phyloP scores from a whole-genome alignment of 2,113 vertebrate species.

The Malurus elegans region DNA sequence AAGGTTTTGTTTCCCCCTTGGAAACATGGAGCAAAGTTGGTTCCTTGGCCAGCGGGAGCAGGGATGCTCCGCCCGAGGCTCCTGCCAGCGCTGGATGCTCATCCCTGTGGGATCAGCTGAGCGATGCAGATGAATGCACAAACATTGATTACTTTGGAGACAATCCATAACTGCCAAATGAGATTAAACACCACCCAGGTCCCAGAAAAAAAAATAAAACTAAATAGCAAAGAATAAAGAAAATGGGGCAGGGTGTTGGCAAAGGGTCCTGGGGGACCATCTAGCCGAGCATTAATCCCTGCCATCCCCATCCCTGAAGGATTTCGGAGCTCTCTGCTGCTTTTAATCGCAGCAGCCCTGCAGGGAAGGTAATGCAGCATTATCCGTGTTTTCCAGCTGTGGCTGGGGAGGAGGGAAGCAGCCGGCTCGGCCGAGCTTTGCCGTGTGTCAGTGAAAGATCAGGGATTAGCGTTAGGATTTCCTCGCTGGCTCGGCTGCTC shows the following conservation, averaged over 20 bases:
- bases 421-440: not conserved
- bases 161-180: conserved; percentile 28
- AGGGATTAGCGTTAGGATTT: conserved; percentile 34
- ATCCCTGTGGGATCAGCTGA: not conserved
- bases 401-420: not conserved
- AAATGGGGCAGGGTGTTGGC: not conserved
- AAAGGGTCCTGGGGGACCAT: not conserved
- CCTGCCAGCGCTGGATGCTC: not conserved
- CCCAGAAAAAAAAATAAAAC: not conserved
- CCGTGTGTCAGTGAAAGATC: conserved; percentile 26
- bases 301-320: not conserved
- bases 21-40: not conserved
- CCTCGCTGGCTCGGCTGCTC: conserved; percentile 26
- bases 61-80: not conserved
- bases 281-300: conserved; percentile 15
- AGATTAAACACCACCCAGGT: conserved; percentile 8
- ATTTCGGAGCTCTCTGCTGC: not conserved
- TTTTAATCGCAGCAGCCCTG: conserved; percentile 20
- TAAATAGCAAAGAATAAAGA: not conserved
- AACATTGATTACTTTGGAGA: conserved; percentile 5
- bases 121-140: not conserved
- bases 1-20: not conserved
- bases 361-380: conserved; percentile 36
- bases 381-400: conserved; percentile 37
- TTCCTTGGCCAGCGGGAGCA: not conserved